Conservation (phyloP, 2,797 vertebrate genomes). For the Nannoperca australis region DNA sequence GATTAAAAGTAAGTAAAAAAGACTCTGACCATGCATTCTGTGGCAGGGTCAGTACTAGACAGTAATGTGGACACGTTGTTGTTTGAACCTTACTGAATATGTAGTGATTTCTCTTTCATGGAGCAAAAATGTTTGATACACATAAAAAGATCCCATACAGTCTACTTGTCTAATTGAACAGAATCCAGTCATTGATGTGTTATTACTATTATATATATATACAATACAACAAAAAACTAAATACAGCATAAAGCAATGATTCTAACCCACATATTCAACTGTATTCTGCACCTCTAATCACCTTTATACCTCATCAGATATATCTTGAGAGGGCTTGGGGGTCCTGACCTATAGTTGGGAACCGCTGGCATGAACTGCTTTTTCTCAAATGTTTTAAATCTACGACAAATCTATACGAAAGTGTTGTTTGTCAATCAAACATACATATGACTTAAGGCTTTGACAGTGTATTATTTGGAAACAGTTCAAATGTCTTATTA, state of each 20-base stretch:
- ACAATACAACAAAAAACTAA: not conserved
- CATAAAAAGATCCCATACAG: not conserved
- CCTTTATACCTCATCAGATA: not conserved
- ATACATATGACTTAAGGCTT: not conserved
- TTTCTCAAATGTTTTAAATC: not conserved
- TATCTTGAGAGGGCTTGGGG: not conserved
- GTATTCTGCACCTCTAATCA: not conserved
- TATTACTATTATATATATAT: no score
- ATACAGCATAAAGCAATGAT: not conserved
- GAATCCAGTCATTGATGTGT: no score
- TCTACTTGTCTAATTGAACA: not conserved
- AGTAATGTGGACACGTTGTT: not conserved
- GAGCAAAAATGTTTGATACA: not conserved
- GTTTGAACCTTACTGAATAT: not conserved
- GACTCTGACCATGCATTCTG: not conserved
- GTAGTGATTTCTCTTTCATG: not conserved
- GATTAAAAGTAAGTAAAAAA: not conserved
- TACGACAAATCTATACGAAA: no score
- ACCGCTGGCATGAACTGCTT: not conserved
- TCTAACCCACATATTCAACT: no score
- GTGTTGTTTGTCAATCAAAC: not conserved
- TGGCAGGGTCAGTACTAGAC: not conserved
- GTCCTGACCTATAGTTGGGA: not conserved
- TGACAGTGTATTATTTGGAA: not conserved
- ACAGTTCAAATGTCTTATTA: not conserved